Evolutionary conservation across 2,797 vertebrate species (phyloP).

Genomic region (Xerus rutilus): DNA sequence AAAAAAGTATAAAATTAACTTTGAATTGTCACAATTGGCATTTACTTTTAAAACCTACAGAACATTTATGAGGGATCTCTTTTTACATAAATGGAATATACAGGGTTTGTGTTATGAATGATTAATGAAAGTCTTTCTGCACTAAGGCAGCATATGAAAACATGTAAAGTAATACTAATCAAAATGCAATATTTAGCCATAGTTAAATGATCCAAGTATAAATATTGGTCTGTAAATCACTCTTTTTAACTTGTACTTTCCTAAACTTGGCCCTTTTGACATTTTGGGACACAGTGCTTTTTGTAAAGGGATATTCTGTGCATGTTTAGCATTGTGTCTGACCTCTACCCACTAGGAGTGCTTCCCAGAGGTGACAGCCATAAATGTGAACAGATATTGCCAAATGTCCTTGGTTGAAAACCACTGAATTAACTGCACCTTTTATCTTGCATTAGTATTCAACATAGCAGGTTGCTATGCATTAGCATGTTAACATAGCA

Average conservation of each 20-base stretch:
- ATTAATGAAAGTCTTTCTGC: background rate
- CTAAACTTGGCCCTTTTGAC: background rate
- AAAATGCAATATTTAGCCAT: slow-evolving; percentile 27
- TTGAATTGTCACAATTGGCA: background rate
- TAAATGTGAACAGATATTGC: background rate
- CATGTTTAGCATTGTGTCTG: background rate
- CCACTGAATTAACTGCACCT: background rate
- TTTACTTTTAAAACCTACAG: slow-evolving; percentile 1
- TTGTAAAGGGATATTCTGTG: background rate
- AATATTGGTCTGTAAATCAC: slow-evolving; percentile 27
- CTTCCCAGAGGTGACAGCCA: background rate
- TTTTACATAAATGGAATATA: background rate
- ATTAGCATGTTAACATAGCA: background rate
- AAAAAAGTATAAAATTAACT: background rate
- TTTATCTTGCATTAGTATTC: background rate
- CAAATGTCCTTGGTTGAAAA: background rate
- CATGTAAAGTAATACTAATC: background rate
- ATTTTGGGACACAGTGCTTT: background rate
- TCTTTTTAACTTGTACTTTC: background rate
- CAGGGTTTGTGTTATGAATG: background rate
- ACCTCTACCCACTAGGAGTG: background rate
- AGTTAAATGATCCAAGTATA: slow-evolving; percentile 14
- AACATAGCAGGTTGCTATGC: background rate
- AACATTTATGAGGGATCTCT: slow-evolving; percentile 25
- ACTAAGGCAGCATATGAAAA: background rate